Evolutionary conservation across 2,113 vertebrate genomes (phyloP).

Genomic region (Stomatorhinus ivindoensis): DNA sequence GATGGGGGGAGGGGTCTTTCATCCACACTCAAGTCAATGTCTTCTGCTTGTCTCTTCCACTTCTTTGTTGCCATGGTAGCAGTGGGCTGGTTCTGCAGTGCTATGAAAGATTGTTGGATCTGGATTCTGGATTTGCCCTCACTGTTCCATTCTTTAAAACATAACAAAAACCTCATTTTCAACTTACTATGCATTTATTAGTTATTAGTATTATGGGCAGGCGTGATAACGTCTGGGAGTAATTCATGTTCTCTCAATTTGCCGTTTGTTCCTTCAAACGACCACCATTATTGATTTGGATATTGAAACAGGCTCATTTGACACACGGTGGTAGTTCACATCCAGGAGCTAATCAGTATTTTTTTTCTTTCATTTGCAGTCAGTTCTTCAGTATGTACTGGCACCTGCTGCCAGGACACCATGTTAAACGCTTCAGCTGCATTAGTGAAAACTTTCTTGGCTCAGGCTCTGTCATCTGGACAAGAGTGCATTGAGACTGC

Average conservation of each 20-base stretch:
- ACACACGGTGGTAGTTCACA: not conserved
- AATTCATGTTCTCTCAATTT: not conserved
- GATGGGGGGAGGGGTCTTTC: not conserved
- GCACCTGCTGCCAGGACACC: not conserved
- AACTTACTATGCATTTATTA: not conserved
- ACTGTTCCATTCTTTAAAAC: not conserved
- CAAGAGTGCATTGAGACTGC: not conserved
- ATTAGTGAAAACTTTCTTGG: not conserved
- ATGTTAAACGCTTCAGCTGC: not conserved
- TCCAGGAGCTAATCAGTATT: not conserved
- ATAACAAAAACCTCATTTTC: not conserved
- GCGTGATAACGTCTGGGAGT: not conserved
- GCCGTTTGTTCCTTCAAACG: not conserved
- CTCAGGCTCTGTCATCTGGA: not conserved
- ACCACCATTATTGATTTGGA: not conserved
- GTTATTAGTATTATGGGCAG: not conserved
- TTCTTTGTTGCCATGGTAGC: constrained; percentile 3
- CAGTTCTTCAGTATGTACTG: not conserved
- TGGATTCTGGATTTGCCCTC: not conserved
- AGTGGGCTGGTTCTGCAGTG: not conserved
- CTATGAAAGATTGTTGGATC: not conserved
- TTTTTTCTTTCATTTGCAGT: not conserved
- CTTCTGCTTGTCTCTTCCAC: not conserved
- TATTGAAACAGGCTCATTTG: not conserved
- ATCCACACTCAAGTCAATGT: not conserved